phyloP scores from a whole-genome alignment of 2,113 vertebrate species.

The Gasterosteus aculeatus region DNA sequence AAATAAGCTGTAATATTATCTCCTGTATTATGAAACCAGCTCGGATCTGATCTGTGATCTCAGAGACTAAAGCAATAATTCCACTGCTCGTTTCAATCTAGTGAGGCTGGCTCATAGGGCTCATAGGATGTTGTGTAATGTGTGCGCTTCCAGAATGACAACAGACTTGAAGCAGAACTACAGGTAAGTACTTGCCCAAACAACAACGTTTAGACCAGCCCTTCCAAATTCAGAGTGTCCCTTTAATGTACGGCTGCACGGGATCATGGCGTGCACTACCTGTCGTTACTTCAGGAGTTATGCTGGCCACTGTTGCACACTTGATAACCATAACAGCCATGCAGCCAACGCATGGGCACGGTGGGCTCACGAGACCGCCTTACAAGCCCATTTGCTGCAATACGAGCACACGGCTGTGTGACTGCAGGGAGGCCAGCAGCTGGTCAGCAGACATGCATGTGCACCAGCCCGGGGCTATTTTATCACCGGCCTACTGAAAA shows the following conservation, averaged over 20 bases:
- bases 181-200: background rate
- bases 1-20: background rate
- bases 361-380: background rate
- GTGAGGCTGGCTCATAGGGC: slow-evolving; percentile 21
- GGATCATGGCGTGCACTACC: background rate
- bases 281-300: background rate
- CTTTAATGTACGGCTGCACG: background rate
- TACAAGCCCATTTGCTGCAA: background rate
- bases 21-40: slow-evolving; percentile 10
- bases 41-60: background rate
- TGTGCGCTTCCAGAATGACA: slow-evolving; percentile 14
- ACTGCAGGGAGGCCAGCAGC: slow-evolving; percentile 23
- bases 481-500: background rate
- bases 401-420: background rate
- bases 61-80: slow-evolving; percentile 4
- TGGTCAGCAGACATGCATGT: slow-evolving; percentile 12
- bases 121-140: slow-evolving; percentile 35
- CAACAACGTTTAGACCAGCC: slow-evolving; percentile 5
- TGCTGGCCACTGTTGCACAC: background rate
- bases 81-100: slow-evolving; percentile 17
- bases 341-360: slow-evolving; percentile 18
- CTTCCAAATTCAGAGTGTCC: background rate
- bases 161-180: slow-evolving; percentile 3
- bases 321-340: background rate
- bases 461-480: no score